Evolutionary conservation across 2,797 vertebrate species (phyloP).

Genomic region (Pogoniulus pusillus): DNA sequence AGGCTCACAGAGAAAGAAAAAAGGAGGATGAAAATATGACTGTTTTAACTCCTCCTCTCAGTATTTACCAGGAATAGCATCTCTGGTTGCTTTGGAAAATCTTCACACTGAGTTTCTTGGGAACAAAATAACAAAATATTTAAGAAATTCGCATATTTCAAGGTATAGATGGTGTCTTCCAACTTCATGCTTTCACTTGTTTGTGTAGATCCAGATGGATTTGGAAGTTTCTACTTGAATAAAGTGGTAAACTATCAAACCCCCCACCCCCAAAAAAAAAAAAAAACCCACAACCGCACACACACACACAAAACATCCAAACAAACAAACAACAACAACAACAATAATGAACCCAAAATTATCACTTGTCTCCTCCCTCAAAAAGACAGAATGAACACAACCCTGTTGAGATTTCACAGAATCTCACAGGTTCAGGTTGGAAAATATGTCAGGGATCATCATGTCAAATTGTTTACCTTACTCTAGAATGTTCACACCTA

Average conservation of each 20-base stretch:
- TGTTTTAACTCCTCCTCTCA: neutral
- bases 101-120: neutral
- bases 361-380: rapidly evolving
- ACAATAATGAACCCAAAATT: too few species aligned
- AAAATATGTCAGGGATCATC: too few species aligned
- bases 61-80: neutral
- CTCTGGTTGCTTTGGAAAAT: neutral
- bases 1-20: neutral
- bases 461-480: too few species aligned
- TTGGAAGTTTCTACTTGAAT: neutral
- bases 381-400: neutral
- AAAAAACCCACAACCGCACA: too few species aligned
- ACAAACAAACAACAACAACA: too few species aligned
- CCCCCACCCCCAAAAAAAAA: too few species aligned
- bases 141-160: neutral
- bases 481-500: too few species aligned
- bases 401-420: neutral
- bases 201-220: neutral
- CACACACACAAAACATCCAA: too few species aligned
- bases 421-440: too few species aligned
- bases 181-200: neutral
- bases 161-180: neutral
- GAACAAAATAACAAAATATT: neutral
- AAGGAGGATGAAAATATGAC: neutral
- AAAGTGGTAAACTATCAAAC: neutral